Base-by-base conservation (phyloP, 1,140 invertebrate species). In the Acromyrmex charruanus region DNA sequence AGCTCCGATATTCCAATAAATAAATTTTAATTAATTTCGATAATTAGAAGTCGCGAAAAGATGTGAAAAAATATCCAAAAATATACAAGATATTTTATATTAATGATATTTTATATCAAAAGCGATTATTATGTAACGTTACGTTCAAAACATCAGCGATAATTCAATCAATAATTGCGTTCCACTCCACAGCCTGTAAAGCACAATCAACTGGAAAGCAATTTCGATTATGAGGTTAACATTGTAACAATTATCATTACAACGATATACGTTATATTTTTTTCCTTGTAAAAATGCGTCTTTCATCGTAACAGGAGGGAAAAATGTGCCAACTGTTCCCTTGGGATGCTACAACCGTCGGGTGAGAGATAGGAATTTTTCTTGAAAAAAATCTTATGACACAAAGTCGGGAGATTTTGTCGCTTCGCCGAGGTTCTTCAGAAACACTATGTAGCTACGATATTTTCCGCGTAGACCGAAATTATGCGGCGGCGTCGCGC, bases 391-490 rank as follows among this genome's bases (percentile, higher is more conserved):
- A 88, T 68, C 84, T 88, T 68, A 77, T 44, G 87, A 80, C 66
- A 74, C 80, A 89, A 77, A 89, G 77, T 63, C 58, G 28, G 58
- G 49, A 65, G 77, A 80, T 68, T 58, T 61, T 44, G 53, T 16
- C 71, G 39, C 35, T 59, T 31, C 25, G 77, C 55, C 35, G 44
- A 53, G 39, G 16, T 61, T 81, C 53, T 18, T 55, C 51, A 49
- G 75, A 74, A 84, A 84, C 82, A 72, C 63, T 65, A 59, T 86
- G 88, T 89, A 89, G 85, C 75, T 72, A n/a, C 66, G 82, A 89
- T 89, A 89, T 91, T 91, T 91, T 85, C 66, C 87, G 49, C 25
- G 28, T 31, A 53, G 53, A 31, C 74, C 74, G 65, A 74, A 91
- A 91, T 89, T 91, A 91, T 72, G 65, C 85, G 80, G 58, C 25